Evolutionary conservation across 92 coral and sea anemone genomes (phyloP).

Genomic region (Paragorgia papillata): DNA sequence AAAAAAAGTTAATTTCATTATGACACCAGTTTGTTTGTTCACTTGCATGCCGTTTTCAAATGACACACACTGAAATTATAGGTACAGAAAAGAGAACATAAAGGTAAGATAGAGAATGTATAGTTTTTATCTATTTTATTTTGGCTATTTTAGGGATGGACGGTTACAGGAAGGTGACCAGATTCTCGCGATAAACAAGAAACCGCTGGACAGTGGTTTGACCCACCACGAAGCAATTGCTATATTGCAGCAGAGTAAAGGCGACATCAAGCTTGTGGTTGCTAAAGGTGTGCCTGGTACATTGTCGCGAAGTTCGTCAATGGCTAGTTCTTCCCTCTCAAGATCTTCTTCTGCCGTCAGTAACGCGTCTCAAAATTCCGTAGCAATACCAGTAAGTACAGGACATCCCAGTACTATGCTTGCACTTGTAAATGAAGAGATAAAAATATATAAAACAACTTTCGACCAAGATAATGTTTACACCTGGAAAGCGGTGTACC

Average conservation of each 20-base stretch:
- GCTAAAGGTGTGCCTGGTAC: constrained; percentile 91
- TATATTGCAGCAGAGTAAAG: constrained; percentile 86
- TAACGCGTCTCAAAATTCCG: constrained; percentile 76
- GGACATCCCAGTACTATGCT: background rate
- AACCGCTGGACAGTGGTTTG: constrained; percentile 84
- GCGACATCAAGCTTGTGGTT: constrained; percentile 90
- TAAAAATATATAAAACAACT: too few species aligned
- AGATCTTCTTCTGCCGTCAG: constrained; percentile 91
- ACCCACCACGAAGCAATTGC: constrained; percentile 98
- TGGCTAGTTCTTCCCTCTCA: constrained; percentile 84
- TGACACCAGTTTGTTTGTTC: too few species aligned
- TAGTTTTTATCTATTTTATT: background rate
- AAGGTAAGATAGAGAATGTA: too few species aligned
- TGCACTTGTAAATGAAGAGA: background rate
- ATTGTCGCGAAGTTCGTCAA: constrained; percentile 85
- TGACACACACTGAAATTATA: too few species aligned
- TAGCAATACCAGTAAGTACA: constrained; percentile 72
- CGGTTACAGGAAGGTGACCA: constrained; percentile 95
- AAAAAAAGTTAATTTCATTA: too few species aligned
- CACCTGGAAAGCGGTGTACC: too few species aligned
- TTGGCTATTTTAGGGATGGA: constrained; percentile 74
- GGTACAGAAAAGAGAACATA: too few species aligned
- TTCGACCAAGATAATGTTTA: too few species aligned
- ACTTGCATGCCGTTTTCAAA: too few species aligned
- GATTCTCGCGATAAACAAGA: constrained; percentile 90